Evolutionary conservation across 2,888 invertebrate genomes (phyloP), one percentile per base, ranked within the genome.

Genomic region (Carcina quercana): DNA sequence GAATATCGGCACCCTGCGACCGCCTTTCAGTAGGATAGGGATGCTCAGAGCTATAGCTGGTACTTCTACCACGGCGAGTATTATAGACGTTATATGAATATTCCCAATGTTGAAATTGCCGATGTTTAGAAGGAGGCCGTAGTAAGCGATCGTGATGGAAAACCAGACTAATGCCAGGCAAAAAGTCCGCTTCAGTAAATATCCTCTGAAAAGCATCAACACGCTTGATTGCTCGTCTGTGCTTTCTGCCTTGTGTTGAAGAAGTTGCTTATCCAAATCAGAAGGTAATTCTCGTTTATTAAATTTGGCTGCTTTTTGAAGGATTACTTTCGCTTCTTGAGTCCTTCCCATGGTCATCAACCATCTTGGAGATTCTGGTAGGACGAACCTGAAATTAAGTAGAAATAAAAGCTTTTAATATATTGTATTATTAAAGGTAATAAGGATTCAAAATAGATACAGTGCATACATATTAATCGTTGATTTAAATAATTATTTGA

Each of bases 311-410:
- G 90, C 91, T 50, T 84, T 85, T 52, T 88, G 83, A 21, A 92
- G 65, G 30, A 92, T 88, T 15, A 64, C 69, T 57, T 88, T 86
- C 1, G 92, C 90, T 71, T 91, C 89, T 38, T 88, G 86, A n/a
- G 87, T 87, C 42, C 87, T 86, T 13, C 91, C 91, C 83, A 90
- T 88, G 21, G 90, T 89, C 30, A 92, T 67, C 17, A 92, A 69
- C 93, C 93, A 93, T 55, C 92, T 83, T 1, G 93, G 93, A 2
- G 92, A 92, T 83, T 93, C 92, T n/a, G 92, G 92, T 34, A 92
- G 70, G 19, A 92, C 76, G 71, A 89, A 91, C 89, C 92, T 92
- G 59, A 33, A 69, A 72, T 24, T 19, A 7, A 12, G 15, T n/a
- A n/a, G n/a, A n/a, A n/a, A n/a, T n/a, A n/a, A n/a, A n/a, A n/a